Conservation (phyloP, 2,797 vertebrate genomes). For the Xerus rutilus region DNA sequence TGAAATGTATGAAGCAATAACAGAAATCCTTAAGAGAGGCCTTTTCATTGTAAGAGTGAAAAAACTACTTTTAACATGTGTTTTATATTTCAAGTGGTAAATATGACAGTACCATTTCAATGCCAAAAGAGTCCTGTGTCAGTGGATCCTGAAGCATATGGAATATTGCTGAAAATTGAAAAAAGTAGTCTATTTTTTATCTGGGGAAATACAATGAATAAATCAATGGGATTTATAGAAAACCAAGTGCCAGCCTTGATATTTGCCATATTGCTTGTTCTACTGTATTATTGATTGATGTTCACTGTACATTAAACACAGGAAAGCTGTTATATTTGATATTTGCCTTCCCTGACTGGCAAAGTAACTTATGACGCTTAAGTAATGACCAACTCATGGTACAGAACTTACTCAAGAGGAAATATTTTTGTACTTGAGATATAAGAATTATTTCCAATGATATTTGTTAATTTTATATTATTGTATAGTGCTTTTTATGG, state of each 20-base stretch:
- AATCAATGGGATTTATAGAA: neutral
- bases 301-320: neutral
- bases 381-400: neutral
- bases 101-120: neutral
- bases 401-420: neutral
- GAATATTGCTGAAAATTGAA: slow-evolving; percentile 22
- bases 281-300: neutral
- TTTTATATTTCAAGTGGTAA: neutral
- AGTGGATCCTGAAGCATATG: neutral
- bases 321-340: neutral
- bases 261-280: neutral
- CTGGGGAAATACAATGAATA: neutral
- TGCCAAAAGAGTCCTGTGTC: neutral
- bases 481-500: neutral
- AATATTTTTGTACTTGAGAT: neutral
- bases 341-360: neutral
- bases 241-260: neutral
- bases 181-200: neutral
- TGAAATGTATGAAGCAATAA: neutral
- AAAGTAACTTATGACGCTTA: neutral
- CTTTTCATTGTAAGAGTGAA: neutral
- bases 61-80: neutral
- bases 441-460: neutral
- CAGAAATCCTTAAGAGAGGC: neutral
- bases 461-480: neutral